Conservation (phyloP, 1,140 invertebrate genomes). For the Drosophila auraria region DNA sequence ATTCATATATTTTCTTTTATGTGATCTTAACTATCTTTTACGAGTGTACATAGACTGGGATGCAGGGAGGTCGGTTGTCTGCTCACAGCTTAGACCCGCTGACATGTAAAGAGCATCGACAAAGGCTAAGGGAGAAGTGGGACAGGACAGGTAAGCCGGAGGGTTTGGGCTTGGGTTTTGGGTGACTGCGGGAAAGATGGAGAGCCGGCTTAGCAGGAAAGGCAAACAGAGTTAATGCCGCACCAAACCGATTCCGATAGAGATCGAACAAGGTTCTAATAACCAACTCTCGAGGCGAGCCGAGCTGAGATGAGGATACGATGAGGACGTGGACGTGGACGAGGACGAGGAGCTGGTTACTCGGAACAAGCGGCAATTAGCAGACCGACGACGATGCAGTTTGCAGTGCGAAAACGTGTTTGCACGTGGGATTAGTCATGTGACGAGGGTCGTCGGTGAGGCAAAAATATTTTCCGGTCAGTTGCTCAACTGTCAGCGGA, state of each 20-base stretch:
- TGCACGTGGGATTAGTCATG: constrained; percentile 66
- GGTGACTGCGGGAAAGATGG: constrained; percentile 35
- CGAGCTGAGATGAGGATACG: neutral
- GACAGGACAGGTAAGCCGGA: constrained; percentile 31
- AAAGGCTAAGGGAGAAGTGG: constrained; percentile 56
- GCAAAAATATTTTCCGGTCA: constrained; percentile 36
- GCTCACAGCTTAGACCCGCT: constrained; percentile 65
- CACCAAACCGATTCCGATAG: constrained; percentile 60
- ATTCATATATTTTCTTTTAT: neutral
- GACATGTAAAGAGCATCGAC: constrained; percentile 77
- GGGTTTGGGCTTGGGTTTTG: constrained; percentile 19
- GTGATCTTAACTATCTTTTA: neutral
- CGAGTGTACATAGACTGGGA: constrained; percentile 37
- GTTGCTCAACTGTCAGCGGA: constrained; percentile 38
- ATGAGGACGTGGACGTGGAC: constrained; percentile 1
- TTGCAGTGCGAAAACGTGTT: constrained; percentile 54
- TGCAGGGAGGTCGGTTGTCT: constrained; percentile 48
- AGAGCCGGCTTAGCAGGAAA: constrained; percentile 57
- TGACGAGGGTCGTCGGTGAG: constrained; percentile 44
- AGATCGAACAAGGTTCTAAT: constrained; percentile 73
- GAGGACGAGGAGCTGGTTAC: constrained; percentile 25
- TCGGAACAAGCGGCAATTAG: constrained; percentile 76
- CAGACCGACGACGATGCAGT: constrained; percentile 42
- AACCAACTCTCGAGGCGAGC: constrained; percentile 40
- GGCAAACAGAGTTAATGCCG: constrained; percentile 68